These are phyloP conservation scores for Aphidoletes aphidimyza DNA, from an alignment of 2,888 invertebrate species.

Conservation along the genomic window DNA sequence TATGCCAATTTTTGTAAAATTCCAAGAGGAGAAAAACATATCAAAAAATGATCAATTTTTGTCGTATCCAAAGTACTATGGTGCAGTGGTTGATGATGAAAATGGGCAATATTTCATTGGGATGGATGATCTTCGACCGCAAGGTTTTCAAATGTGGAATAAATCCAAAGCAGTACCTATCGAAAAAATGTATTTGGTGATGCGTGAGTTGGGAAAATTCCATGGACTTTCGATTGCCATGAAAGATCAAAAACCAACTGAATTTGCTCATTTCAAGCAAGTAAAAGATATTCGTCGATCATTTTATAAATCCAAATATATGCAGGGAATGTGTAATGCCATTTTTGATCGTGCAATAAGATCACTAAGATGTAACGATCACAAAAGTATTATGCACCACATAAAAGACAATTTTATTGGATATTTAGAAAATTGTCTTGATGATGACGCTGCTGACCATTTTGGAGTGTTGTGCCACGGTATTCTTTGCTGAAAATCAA, in stretches of 20 bases:
- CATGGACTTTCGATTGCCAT: background rate
- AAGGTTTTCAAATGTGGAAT: background rate
- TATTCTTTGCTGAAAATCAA: background rate
- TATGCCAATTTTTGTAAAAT: slow-evolving; percentile 52
- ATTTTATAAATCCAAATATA: background rate
- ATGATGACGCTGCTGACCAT: background rate
- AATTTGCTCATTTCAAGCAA: background rate
- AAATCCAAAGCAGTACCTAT: background rate
- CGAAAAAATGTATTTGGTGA: background rate
- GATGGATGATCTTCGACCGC: background rate
- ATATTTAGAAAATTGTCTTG: background rate
- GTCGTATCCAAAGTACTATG: slow-evolving; percentile 49
- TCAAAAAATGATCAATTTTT: background rate
- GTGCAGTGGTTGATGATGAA: background rate
- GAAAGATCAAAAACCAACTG: background rate
- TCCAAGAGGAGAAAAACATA: slow-evolving; percentile 50
- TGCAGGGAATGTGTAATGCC: background rate
- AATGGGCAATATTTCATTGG: background rate
- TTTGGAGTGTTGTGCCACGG: background rate
- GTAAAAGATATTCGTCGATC: background rate
- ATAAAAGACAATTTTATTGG: background rate
- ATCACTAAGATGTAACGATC: background rate
- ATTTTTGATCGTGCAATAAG: background rate
- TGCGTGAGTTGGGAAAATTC: background rate
- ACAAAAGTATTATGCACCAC: background rate